Conservation (phyloP, 2,113 vertebrate species). For the Cottus gobio region DNA sequence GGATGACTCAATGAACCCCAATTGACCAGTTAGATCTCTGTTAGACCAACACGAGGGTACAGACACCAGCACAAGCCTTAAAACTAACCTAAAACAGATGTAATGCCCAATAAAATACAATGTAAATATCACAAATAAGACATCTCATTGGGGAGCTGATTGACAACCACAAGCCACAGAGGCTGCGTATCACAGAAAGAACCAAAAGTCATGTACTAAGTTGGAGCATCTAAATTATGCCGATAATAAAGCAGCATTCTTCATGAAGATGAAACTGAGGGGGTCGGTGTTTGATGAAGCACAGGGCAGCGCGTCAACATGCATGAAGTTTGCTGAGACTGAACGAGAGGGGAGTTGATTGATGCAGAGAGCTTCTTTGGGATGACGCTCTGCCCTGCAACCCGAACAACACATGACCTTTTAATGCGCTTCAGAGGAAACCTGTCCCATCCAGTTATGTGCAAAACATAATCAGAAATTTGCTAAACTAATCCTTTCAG, state of each 20-base stretch:
- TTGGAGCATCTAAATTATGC: conserved; percentile 14
- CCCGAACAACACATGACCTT: conserved; percentile 22
- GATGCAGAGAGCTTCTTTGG: not conserved
- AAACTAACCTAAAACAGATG: not conserved
- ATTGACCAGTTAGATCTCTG: conserved; percentile 29
- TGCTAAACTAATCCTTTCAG: conserved; percentile 40
- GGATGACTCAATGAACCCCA: conserved; percentile 25
- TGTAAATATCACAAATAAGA: not conserved
- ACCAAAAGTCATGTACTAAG: not conserved
- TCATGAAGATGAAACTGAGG: conserved; percentile 20
- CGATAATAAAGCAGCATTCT: conserved; percentile 20
- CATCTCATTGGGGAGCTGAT: not conserved
- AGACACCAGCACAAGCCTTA: not conserved
- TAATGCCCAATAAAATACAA: not conserved
- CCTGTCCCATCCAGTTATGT: conserved; percentile 33
- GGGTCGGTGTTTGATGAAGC: not conserved
- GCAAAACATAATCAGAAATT: conserved; percentile 40
- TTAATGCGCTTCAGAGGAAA: conserved; percentile 35
- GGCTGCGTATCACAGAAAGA: not conserved
- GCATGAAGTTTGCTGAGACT: not conserved
- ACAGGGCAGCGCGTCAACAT: not conserved
- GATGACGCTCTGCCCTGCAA: conserved; percentile 4
- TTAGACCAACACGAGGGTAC: not conserved
- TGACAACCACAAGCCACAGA: conserved; percentile 17
- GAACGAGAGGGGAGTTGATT: not conserved